Evolutionary conservation across 2,113 vertebrate species (phyloP).

Genomic region (Erythrocebus patas): DNA sequence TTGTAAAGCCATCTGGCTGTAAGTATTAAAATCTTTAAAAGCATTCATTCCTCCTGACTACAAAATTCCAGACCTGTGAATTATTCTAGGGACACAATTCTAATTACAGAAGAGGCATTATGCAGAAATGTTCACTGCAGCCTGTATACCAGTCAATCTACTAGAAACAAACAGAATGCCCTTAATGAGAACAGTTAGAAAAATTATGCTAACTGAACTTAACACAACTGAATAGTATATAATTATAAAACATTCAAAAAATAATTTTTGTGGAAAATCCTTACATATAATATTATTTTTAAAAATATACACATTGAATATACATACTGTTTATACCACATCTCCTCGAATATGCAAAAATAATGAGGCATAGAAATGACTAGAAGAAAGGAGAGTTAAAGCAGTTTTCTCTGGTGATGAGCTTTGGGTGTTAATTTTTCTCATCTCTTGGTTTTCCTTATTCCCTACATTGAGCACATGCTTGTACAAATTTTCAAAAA

Average conservation of each 20-base stretch:
- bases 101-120: slow-evolving; percentile 22
- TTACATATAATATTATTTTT: background rate
- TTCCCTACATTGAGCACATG: background rate
- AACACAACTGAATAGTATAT: background rate
- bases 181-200: background rate
- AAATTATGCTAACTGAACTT: background rate
- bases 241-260: background rate
- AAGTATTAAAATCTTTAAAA: background rate
- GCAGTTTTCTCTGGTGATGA: background rate
- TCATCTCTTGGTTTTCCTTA: background rate
- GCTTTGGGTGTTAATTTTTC: background rate
- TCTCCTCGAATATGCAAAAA: background rate
- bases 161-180: slow-evolving; percentile 32
- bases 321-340: background rate
- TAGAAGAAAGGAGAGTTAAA: background rate
- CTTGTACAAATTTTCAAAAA: background rate
- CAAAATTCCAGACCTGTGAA: background rate
- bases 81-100: slow-evolving; percentile 21
- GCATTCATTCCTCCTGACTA: background rate
- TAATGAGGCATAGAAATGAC: background rate
- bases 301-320: background rate
- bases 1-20: background rate
- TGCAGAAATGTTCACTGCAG: background rate
- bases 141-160: background rate
- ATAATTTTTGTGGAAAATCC: background rate